These are phyloP conservation scores for Hylia prasina DNA, from an alignment of 2,113 vertebrate genomes.

Conservation along the genomic window DNA sequence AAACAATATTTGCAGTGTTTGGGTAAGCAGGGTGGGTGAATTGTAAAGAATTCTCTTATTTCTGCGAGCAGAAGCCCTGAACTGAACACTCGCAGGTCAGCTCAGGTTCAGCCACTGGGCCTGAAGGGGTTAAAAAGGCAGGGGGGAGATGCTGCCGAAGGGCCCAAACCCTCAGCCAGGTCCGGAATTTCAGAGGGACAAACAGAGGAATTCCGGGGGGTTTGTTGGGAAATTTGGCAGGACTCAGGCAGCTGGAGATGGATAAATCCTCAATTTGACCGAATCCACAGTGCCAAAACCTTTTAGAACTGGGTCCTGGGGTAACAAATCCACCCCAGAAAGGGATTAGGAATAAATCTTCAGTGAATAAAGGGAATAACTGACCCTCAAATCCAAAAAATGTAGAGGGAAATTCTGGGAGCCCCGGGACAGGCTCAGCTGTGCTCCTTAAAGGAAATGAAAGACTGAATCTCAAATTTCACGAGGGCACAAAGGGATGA, in stretches of 20 bases:
- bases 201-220: accelerated
- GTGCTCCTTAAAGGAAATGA: not conserved
- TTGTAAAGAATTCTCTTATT: accelerated
- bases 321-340: not conserved
- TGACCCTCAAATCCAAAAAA: not conserved
- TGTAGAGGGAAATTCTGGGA: accelerated
- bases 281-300: not conserved
- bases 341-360: not conserved
- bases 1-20: accelerated
- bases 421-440: not conserved
- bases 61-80: not conserved
- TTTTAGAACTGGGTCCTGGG: not conserved
- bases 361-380: not conserved
- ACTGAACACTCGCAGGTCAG: not conserved
- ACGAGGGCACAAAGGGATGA: not conserved
- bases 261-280: not conserved
- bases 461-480: not conserved
- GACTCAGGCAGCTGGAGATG: accelerated
- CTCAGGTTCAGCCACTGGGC: not conserved
- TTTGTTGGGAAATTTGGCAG: not conserved
- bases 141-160: not conserved
- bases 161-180: not conserved
- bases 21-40: not conserved
- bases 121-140: not conserved
- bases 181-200: not conserved